Percentiles rank a stretch among this genome's conserved stretches.
Evolutionary conservation across 92 coral and sea anemone species (phyloP).

Genomic region (Epizoanthus stellaris): DNA sequence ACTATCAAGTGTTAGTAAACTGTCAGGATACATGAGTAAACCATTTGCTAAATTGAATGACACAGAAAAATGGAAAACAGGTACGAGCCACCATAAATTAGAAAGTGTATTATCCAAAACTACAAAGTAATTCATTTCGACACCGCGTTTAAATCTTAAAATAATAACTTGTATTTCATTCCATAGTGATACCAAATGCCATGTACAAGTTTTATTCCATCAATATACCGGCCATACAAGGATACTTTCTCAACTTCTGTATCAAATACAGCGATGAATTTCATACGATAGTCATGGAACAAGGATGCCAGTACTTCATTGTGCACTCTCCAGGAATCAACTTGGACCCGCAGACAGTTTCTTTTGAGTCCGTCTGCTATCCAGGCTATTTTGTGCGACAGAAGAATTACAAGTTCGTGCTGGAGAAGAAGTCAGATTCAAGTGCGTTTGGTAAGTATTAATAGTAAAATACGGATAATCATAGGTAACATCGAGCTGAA

Average conservation of each 20-base stretch:
- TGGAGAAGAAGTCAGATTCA: slow-evolving; percentile 55
- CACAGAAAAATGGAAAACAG: no score
- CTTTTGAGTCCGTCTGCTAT: slow-evolving; percentile 84
- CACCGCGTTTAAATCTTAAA: not conserved
- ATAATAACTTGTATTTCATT: not conserved
- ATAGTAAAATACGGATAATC: not conserved
- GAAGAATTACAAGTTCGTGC: slow-evolving; percentile 73
- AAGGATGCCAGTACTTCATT: slow-evolving; percentile 83
- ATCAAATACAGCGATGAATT: slow-evolving; percentile 58
- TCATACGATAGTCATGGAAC: slow-evolving; percentile 54
- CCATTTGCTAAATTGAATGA: no score
- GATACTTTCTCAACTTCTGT: slow-evolving; percentile 62
- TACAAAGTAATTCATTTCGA: no score
- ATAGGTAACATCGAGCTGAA: no score
- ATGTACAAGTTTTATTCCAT: slow-evolving; percentile 81
- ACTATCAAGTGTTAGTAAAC: no score
- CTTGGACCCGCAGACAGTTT: slow-evolving; percentile 84
- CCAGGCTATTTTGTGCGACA: slow-evolving; percentile 83
- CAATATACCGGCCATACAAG: slow-evolving; percentile 73
- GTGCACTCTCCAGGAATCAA: slow-evolving; percentile 91
- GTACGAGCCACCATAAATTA: no score
- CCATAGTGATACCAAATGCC: slow-evolving; percentile 75
- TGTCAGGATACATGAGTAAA: no score
- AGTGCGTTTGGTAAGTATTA: slow-evolving; percentile 72
- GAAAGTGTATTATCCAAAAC: no score